Conservation (phyloP, 1,140 invertebrate genomes). For the Penaeus indicus region DNA sequence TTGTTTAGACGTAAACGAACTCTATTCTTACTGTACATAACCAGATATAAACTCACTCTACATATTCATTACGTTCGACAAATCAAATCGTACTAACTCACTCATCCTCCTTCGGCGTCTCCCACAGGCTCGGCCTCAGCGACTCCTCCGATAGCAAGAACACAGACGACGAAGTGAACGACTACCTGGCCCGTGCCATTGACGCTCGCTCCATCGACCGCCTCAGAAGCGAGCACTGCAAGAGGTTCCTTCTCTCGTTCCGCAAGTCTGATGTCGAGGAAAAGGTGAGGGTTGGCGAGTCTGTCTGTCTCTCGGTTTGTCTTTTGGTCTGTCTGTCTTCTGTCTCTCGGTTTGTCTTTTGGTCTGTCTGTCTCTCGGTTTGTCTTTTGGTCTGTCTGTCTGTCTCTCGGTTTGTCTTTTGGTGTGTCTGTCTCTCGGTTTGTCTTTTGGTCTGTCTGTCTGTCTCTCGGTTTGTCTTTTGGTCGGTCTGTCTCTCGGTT, state of each 20-base stretch:
- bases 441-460: too few relatives aligned
- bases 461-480: too few relatives aligned
- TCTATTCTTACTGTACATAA: too few relatives aligned
- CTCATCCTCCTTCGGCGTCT: neutral
- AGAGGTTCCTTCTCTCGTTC: slow-evolving; percentile 85
- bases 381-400: too few relatives aligned
- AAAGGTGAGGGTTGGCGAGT: slow-evolving; percentile 72
- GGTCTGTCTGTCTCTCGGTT: neutral
- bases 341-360: neutral
- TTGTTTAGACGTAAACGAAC: too few relatives aligned
- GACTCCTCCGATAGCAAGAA: slow-evolving; percentile 72
- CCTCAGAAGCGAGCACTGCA: slow-evolving; percentile 86
- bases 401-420: too few relatives aligned
- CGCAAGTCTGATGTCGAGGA: slow-evolving; percentile 82
- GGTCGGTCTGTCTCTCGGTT: too few relatives aligned
- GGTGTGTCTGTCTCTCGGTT: too few relatives aligned
- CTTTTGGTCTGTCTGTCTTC: slow-evolving; percentile 10
- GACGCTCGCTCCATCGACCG: slow-evolving; percentile 94
- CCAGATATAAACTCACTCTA: too few relatives aligned
- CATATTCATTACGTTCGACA: too few relatives aligned
- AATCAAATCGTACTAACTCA: too few relatives aligned
- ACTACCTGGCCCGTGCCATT: slow-evolving; percentile 93
- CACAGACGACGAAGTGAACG: slow-evolving; percentile 93
- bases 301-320: slow-evolving; percentile 25
- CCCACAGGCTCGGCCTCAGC: slow-evolving; percentile 78